Base-by-base conservation (phyloP, 2,797 vertebrate genomes). In the Pseudopleuronectes americanus region DNA sequence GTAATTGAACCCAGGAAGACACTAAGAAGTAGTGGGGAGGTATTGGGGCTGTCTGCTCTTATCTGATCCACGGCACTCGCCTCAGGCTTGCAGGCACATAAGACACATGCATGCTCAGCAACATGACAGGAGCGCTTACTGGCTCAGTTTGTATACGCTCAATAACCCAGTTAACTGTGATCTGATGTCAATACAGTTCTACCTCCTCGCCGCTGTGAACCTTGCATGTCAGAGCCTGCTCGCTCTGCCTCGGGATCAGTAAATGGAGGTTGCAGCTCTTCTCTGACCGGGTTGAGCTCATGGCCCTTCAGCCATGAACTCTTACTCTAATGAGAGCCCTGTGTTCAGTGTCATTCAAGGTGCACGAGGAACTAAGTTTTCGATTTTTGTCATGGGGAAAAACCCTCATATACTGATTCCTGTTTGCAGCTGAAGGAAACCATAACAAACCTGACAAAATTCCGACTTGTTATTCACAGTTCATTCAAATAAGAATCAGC, bases 111-210 rank as follows among this genome's bases (percentile, higher is more conserved):
- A 3, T 6, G 24, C 77, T 75, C 76, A 70, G 76, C 77, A 75
- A 57, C 81, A 76, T 53, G 71, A 72, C 77, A 85, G 75, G 14
- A 80, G 66, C 76, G 89, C 91, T 86, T 77, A 84, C 83, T 74
- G 66, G 71, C 70, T 84, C 79, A 83, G 49, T 89, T 86, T 86
- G 73, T 76, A 72, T 81, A 49, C n/a, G 74, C 76, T 84, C 79
- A 64, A 83, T 90, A 89, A 89, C 89, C 84, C 80, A 82, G 85
- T 92, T 92, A 84, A 80, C 84, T 28, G 0, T 64, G 67, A 78
- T 4, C 78, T 84, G 10, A 80, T 77, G 87, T 92, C 79, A 33
- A 84, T 90, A 77, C 33, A 36, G 51, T 69, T 82, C 63, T 22
- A 38, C 76, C 61, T 55, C 16, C 60, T 68, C 59, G 7, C 56